A percentile compares a stretch with the other conserved stretches of the same genome.
Conservation (phyloP, 2,113 vertebrate species). For the Cariama cristata region DNA sequence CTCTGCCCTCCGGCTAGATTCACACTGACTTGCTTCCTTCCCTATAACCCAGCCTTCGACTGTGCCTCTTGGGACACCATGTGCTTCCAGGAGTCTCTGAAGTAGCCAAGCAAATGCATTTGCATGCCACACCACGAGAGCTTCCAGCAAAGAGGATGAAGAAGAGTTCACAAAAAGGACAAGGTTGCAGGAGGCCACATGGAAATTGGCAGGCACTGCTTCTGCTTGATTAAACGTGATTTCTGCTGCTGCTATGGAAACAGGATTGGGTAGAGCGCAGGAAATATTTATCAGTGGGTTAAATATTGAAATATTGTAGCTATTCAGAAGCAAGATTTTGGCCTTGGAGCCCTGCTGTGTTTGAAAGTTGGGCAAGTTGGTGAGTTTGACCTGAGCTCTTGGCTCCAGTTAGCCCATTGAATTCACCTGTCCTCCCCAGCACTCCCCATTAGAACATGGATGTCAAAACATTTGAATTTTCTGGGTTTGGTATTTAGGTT, state of each 20-base stretch:
- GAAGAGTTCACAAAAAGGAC: not conserved
- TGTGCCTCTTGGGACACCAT: not conserved
- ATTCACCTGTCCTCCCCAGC: not conserved
- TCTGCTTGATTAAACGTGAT: not conserved
- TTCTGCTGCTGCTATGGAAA: conserved; percentile 55
- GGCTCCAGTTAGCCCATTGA: not conserved
- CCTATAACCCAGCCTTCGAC: not conserved
- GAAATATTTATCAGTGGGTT: conserved; percentile 14
- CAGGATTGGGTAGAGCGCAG: not conserved
- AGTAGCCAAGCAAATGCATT: not conserved
- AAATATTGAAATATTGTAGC: not conserved
- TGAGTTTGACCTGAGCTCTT: not conserved
- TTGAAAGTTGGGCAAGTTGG: not conserved
- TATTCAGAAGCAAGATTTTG: not conserved
- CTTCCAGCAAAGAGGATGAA: not conserved
- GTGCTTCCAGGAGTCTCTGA: not conserved
- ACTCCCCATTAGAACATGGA: not conserved
- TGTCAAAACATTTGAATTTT: not conserved
- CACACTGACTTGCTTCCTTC: not conserved
- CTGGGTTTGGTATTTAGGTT: not conserved
- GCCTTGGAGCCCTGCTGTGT: not conserved
- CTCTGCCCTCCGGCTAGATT: not conserved
- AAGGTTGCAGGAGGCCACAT: not conserved
- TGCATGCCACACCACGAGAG: not conserved
- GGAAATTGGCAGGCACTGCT: not conserved